Conservation (phyloP, 2,113 vertebrate genomes). For the Caranx ignobilis region DNA sequence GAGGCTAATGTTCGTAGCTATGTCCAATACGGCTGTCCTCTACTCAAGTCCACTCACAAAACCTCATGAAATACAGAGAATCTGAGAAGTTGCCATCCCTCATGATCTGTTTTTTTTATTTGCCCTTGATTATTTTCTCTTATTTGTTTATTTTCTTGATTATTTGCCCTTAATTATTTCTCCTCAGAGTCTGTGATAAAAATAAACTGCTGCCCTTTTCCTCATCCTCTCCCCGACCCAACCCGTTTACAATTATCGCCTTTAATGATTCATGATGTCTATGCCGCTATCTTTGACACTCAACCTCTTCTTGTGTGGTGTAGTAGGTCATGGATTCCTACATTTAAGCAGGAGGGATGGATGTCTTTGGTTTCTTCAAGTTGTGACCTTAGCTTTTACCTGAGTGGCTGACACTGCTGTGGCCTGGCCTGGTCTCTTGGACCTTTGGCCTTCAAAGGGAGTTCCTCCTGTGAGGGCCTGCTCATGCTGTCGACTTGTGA, state of each 20-base stretch:
- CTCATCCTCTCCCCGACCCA: constrained; percentile 26
- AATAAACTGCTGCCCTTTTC: constrained; percentile 36
- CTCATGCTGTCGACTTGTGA: constrained; percentile 27
- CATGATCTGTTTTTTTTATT: constrained; percentile 7
- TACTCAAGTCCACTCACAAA: background rate
- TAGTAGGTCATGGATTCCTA: constrained; percentile 40
- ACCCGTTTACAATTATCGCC: constrained; percentile 13
- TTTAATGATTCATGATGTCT: constrained; percentile 60
- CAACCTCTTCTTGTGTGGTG: constrained; percentile 14
- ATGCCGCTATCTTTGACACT: constrained; percentile 28
- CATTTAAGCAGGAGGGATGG: constrained; percentile 39
- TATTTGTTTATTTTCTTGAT: no score
- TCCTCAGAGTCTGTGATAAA: constrained; percentile 22
- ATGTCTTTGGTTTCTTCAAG: constrained; percentile 47
- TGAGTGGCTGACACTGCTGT: background rate
- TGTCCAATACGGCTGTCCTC: constrained; percentile 24
- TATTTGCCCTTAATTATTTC: constrained; percentile 35
- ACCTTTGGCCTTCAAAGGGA: constrained; percentile 36
- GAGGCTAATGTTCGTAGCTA: constrained; percentile 52
- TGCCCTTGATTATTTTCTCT: constrained; percentile 24
- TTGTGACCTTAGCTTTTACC: constrained; percentile 40
- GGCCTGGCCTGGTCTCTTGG: constrained; percentile 3
- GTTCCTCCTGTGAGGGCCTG: constrained; percentile 8
- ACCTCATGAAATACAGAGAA: constrained; percentile 2
- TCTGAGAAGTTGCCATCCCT: background rate